phyloP scores from a whole-genome alignment of 2,113 vertebrate genomes.

The Pangasianodon gigas region DNA sequence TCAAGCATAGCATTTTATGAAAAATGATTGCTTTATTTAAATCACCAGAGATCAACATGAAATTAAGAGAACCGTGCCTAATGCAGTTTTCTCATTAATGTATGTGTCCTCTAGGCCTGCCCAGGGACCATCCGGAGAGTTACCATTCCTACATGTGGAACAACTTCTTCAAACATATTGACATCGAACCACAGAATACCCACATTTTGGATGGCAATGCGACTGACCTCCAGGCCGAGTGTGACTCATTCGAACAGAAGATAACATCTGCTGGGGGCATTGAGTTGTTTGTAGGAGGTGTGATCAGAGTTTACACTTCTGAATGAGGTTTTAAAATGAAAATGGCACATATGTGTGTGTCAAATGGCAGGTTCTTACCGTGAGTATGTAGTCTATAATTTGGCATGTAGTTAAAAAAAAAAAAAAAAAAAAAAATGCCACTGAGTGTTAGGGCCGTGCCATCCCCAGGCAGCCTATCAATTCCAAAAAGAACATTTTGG shows the following conservation, averaged over 20 bases:
- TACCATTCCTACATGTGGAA: conserved; percentile 99
- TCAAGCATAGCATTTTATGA: background rate
- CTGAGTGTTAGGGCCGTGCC: background rate
- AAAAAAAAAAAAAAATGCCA: background rate
- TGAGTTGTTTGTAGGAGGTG: conserved; percentile 95
- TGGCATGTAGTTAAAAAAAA: background rate
- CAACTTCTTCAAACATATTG: conserved; percentile 95
- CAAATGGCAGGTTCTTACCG: background rate
- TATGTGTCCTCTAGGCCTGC: conserved; percentile 75
- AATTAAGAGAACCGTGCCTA: background rate
- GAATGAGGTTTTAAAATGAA: background rate
- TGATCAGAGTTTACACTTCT: conserved; percentile 3
- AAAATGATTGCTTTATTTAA: background rate
- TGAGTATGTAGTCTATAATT: background rate
- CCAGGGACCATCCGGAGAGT: conserved; percentile 90
- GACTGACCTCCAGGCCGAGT: conserved; percentile 82
- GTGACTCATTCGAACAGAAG: conserved; percentile 84
- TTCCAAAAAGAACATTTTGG: background rate
- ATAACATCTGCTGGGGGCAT: conserved; percentile 91
- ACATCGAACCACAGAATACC: conserved; percentile 87
- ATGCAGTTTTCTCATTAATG: background rate
- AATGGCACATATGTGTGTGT: background rate
- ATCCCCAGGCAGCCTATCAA: background rate
- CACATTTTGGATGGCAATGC: conserved; percentile 93
- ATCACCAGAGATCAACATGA: background rate